Evolutionary conservation across 2,797 vertebrate species (phyloP), one percentile per base, ranked within the genome.

Genomic region (Cirrhinus mrigala): DNA sequence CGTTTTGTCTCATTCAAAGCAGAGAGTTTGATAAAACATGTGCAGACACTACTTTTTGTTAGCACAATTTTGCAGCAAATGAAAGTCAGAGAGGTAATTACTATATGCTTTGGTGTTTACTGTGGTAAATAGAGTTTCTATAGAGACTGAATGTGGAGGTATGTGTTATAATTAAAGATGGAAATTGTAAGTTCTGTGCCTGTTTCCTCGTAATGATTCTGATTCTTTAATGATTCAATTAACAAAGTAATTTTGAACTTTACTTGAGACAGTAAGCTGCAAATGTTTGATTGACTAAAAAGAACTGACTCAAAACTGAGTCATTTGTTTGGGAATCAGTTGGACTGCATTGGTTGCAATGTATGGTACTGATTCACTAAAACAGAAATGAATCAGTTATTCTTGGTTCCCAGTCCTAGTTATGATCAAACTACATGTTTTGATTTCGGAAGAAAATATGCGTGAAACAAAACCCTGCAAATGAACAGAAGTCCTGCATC

Each of bases 51-150:
- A 90, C 89, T 90, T 90, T 87, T 83, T 71, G 87, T 89, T 79
- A 46, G 70, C 6, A 12, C n/a, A 11, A 66, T 83, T 86, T 86
- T 82, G 75, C 90, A 93, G 92, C 89, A 89, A 88, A 88, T 82
- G 84, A 33, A 87, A 87, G 90, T 93, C 90, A 90, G 85, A 87
- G 81, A 86, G 76, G 87, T 88, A 87, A 93, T 89, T 87, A 90
- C 87, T 71, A 85, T 58, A 58, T 86, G 84, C 90, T 89, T 84
- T 89, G 87, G 89, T 90, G 84, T 90, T 89, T 88, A 89, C 58
- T 89, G 82, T 70, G 87, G 89, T 84, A 78, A 88, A 88, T 85
- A 84, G 6, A 24, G 74, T 78, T 88, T 85, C 15, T 87, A 82
- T 83, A 70, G 70, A 85, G 76, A 74, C 52, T 44, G 76, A 62